Percentiles rank a stretch among this genome's conserved stretches.
These are phyloP conservation scores for Radopholus similis DNA, from an alignment of 1,140 invertebrate genomes.

Conservation along the genomic window DNA sequence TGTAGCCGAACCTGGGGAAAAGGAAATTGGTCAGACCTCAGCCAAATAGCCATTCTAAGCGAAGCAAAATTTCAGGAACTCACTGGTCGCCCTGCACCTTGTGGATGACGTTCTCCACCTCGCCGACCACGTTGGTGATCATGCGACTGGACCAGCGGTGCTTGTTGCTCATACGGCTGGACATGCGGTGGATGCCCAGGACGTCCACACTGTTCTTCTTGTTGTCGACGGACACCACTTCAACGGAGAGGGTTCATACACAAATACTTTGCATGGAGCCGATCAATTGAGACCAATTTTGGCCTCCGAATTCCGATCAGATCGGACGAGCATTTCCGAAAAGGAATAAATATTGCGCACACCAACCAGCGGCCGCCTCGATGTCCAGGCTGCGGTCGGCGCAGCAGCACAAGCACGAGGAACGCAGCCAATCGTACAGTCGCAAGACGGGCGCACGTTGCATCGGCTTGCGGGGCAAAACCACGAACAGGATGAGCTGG, in stretches of 20 bases:
- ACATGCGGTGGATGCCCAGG: slow-evolving; percentile 46
- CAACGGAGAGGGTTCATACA: not conserved
- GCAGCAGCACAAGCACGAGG: slow-evolving; percentile 14
- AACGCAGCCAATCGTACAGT: slow-evolving; percentile 37
- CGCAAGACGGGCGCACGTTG: slow-evolving; percentile 48
- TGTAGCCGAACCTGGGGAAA: slow-evolving; percentile 9
- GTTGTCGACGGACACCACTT: slow-evolving; percentile 45
- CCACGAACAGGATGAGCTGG: slow-evolving; percentile 55
- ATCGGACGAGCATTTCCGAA: not conserved
- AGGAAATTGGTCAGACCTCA: not conserved
- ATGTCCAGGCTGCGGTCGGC: slow-evolving; percentile 23
- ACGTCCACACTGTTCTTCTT: slow-evolving; percentile 23
- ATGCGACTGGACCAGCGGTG: slow-evolving; percentile 43
- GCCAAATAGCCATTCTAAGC: not conserved
- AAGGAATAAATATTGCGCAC: not conserved
- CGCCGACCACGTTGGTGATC: slow-evolving; percentile 39
- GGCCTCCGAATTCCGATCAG: not conserved
- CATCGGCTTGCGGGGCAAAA: slow-evolving; percentile 53
- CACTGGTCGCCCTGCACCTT: slow-evolving; percentile 49
- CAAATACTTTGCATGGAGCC: not conserved
- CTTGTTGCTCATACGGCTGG: slow-evolving; percentile 33
- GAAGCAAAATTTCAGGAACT: slow-evolving; percentile 14
- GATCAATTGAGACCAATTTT: not conserved
- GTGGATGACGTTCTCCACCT: slow-evolving; percentile 48
- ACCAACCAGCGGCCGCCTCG: slow-evolving; percentile 32